These are phyloP conservation scores for Drosophila baimaii DNA, from an alignment of 1,140 invertebrate species.

Conservation along the genomic window DNA sequence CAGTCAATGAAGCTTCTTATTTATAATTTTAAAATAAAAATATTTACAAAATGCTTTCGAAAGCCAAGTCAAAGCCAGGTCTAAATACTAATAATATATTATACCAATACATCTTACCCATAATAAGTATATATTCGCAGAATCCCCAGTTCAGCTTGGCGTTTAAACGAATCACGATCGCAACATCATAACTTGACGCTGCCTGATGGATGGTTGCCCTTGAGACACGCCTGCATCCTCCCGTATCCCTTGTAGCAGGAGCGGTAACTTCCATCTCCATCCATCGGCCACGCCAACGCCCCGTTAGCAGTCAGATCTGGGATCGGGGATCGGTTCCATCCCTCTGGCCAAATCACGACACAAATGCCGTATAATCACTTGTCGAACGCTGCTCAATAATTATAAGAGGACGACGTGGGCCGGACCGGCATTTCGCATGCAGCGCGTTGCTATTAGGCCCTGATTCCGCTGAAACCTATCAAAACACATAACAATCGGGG, in stretches of 20 bases:
- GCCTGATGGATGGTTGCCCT: slow-evolving; percentile 50
- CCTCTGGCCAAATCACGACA: slow-evolving; percentile 61
- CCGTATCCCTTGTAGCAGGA: slow-evolving; percentile 8
- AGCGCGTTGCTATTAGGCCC: slow-evolving; percentile 69
- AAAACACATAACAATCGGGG: slow-evolving; percentile 79
- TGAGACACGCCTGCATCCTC: slow-evolving; percentile 32
- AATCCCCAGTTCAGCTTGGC: slow-evolving; percentile 34
- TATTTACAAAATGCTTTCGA: neutral
- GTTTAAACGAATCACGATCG: slow-evolving; percentile 61
- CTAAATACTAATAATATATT: neutral
- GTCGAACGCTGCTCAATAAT: slow-evolving; percentile 80
- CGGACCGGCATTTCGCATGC: slow-evolving; percentile 58
- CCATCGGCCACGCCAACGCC: slow-evolving; percentile 12
- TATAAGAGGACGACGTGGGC: slow-evolving; percentile 47
- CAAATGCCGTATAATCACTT: slow-evolving; percentile 80
- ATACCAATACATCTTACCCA: neutral
- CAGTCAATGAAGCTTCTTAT: neutral
- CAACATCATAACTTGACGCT: slow-evolving; percentile 40
- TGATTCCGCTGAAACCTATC: slow-evolving; percentile 82
- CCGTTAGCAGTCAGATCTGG: slow-evolving; percentile 8
- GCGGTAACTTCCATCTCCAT: slow-evolving; percentile 1
- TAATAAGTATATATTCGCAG: slow-evolving; percentile 59
- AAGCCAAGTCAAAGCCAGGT: no score
- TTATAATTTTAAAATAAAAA: neutral
- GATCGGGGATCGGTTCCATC: slow-evolving; percentile 1